These are phyloP conservation scores for Chionis minor DNA, from an alignment of 2,113 vertebrate genomes.

Conservation along the genomic window DNA sequence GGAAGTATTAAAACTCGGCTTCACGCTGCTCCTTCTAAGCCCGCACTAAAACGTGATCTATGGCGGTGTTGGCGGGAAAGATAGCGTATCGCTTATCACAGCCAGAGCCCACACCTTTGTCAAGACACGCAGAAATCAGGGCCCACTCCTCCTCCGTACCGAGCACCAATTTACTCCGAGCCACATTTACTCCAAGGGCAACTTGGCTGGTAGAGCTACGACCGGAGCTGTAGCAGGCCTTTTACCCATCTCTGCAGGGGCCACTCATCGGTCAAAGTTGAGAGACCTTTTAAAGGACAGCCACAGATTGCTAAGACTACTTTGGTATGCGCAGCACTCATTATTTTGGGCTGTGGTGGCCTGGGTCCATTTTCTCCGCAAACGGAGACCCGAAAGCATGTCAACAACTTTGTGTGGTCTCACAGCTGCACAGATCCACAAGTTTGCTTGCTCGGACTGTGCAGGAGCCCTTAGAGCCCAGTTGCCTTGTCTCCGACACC, in stretches of 20 bases:
- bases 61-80: not conserved
- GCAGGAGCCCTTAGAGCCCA: not conserved
- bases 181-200: not conserved
- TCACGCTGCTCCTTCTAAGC: not conserved
- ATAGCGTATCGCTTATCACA: not conserved
- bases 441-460: not conserved
- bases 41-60: not conserved
- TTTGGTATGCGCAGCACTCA: not conserved
- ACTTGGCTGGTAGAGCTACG: not conserved
- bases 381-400: not conserved
- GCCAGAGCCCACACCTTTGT: not conserved
- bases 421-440: not conserved
- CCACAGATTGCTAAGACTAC: not conserved
- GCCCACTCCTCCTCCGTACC: not conserved
- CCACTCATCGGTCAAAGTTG: not conserved
- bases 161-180: not conserved
- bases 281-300: not conserved
- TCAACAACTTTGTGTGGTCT: conserved; percentile 14
- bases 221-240: not conserved
- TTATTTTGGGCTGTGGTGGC: not conserved
- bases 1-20: not conserved
- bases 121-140: not conserved
- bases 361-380: not conserved
- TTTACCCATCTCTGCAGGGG: not conserved
- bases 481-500: not conserved